These are phyloP conservation scores for Peribatodes rhomboidaria DNA, from an alignment of 2,888 invertebrate genomes.

Conservation along the genomic window DNA sequence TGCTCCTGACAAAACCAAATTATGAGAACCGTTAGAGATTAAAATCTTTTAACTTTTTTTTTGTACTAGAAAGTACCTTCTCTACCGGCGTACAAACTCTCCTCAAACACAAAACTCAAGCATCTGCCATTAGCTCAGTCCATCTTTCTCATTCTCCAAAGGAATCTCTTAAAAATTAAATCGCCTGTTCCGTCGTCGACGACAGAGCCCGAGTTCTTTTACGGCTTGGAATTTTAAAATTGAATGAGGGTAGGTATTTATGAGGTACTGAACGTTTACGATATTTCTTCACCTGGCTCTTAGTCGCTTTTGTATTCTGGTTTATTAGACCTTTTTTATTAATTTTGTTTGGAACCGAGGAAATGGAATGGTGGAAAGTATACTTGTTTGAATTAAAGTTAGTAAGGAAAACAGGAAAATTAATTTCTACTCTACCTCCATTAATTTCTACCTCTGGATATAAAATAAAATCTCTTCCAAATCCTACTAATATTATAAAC, in stretches of 20 bases:
- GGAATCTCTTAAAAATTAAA: constrained; percentile 59
- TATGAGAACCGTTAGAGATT: no score
- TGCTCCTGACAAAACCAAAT: no score
- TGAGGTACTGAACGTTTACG: constrained; percentile 49
- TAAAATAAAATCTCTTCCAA: no score
- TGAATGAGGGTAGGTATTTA: constrained; percentile 38
- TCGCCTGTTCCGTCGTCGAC: constrained; percentile 45
- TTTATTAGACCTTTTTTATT: constrained; percentile 14
- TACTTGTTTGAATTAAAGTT: not conserved
- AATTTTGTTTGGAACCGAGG: constrained; percentile 1
- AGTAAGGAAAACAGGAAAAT: not conserved
- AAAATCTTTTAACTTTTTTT: no score
- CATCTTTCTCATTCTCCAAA: constrained; percentile 7
- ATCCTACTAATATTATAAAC: no score
- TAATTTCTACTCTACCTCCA: no score
- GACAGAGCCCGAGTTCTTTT: constrained; percentile 21
- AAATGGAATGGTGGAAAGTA: constrained; percentile 4
- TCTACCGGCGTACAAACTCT: no score
- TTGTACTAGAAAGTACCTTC: no score
- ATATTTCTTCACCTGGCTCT: constrained; percentile 42
- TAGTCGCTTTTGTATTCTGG: constrained; percentile 25
- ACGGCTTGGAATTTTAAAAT: constrained; percentile 34
- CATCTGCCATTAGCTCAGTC: no score
- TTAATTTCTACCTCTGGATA: no score
- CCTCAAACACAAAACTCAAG: no score